phyloP scores from a whole-genome alignment of 2,888 invertebrate species.

The Cremastobaeus sp. region DNA sequence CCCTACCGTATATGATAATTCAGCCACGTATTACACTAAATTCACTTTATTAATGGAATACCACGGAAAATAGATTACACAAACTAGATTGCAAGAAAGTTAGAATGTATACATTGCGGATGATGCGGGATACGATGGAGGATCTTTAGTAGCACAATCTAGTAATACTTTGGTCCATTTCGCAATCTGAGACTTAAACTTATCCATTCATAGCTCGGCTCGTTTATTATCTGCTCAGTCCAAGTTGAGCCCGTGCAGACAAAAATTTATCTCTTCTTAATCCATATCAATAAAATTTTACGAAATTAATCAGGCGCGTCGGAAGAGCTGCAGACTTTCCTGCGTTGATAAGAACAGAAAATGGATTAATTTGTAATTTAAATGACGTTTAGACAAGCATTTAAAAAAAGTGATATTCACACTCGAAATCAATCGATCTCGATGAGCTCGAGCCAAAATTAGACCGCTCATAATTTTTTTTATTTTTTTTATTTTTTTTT shows the following conservation, averaged over 20 bases:
- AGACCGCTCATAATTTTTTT: no score
- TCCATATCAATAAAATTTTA: slow-evolving; percentile 8
- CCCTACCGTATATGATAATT: slow-evolving; percentile 10
- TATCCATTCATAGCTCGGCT: slow-evolving; percentile 34
- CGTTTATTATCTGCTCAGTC: slow-evolving; percentile 13
- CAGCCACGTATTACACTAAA: slow-evolving; percentile 7
- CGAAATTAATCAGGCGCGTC: no score
- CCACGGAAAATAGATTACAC: slow-evolving; percentile 35
- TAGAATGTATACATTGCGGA: slow-evolving; percentile 25
- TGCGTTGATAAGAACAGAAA: no score
- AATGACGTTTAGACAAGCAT: no score
- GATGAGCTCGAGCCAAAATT: no score
- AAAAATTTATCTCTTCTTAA: slow-evolving; percentile 3
- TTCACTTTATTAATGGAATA: slow-evolving; percentile 38
- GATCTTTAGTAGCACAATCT: slow-evolving; percentile 30
- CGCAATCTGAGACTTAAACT: slow-evolving; percentile 31
- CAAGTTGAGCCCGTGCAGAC: not conserved
- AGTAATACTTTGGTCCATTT: slow-evolving; percentile 34
- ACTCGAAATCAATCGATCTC: no score
- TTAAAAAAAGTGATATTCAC: no score
- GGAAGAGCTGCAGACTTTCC: no score
- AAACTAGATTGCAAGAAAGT: slow-evolving; percentile 43
- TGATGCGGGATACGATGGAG: slow-evolving; percentile 26
- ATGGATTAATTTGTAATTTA: no score
- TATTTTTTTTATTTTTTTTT: no score